Base-by-base conservation (phyloP, 2,888 invertebrate species). In the Tethea ocularis region DNA sequence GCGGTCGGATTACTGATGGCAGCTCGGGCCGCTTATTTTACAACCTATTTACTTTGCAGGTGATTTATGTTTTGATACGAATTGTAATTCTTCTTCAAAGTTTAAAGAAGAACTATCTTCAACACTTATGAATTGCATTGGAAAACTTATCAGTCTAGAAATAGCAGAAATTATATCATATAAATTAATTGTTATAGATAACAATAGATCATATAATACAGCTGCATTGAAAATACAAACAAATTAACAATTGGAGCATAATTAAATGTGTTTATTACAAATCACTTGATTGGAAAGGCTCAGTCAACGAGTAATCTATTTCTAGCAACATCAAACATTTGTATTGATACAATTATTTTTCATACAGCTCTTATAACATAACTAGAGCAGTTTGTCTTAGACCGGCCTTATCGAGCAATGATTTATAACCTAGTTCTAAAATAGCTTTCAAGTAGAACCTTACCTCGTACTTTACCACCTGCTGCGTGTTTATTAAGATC, bases 21-120 rank as follows among this genome's bases (percentile, higher is more conserved):
- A n/a, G n/a, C n/a, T n/a, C n/a, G n/a, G n/a, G n/a, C n/a, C n/a
- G n/a, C n/a, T n/a, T n/a, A n/a, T n/a, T n/a, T n/a, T n/a, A 20
- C 46, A 46, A 20, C 20, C 20, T 36, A 54, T 46, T 56, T 41
- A 51, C 51, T 22, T 29, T 51, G 56, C 56, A 23, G 29, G 51
- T 57, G 57, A 33, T 51, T 57, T 17, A 29, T 46, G 57, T 51
- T 51, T 54, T 54, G 54, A 33, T 36, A 54, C 20, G 26, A 33
- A 22, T 33, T 46, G 33, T 33, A 33, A 20, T 54, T 33, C 33
- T 54, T 20, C 11, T 36, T 54, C 1, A 54, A 54, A 36, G 26
- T 33, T 46, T 20, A 20, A 33, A 54, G 22, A 52, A 52, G 17
- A 33, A 8, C 11, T 26, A 26, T 26, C 20, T 13, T 20, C 13